Evolutionary conservation across 2,888 invertebrate species (phyloP), one percentile per base, ranked within the genome.

Genomic region (Troilus luridus): DNA sequence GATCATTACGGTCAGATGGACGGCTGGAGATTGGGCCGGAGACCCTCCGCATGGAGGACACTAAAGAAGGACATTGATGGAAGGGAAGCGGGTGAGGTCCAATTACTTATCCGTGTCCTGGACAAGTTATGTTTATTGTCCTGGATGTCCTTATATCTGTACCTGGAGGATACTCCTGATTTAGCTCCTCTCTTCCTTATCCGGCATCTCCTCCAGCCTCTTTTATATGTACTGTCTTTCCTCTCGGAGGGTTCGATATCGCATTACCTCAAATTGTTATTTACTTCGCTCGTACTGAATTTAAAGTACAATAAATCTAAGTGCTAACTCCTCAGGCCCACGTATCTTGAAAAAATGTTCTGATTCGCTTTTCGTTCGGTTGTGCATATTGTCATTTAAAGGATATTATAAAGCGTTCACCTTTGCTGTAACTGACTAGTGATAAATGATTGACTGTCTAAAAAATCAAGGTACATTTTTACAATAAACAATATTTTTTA

Each of bases 71-170:
- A 85, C 85, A 85, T 41, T 85, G 85, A 85, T 85, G 85, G 85
- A 85, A 85, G 21, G 56, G 56, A 85, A 85, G 85, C 85, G 85
- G 56, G 21, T 6, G 56, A 85, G 85, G 56, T 85, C 85, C 85
- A 85, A 85, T 85, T 85, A 85, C 85, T 85, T 85, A 85, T 56
- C 85, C 56, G 56, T n/a, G 85, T 85, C 72, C 41, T 77, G 27
- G 72, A 77, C 72, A 77, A 77, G 72, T 85, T 85, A 85, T 85
- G 85, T 85, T 85, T 85, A 85, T 85, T 85, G 85, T 85, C 85
- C n/a, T 58, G 8, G 11, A 14, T 17, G 81, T 21, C 85, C 56
- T 11, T 77, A 17, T 17, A 27, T 17, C 27, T 77, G 56, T 56
- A 17, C 54, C 81, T 81, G 56, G 85, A 56, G 58, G 56, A 85